Base-by-base conservation (phyloP, 2,888 invertebrate species). In the Ennomos quercinarius region DNA sequence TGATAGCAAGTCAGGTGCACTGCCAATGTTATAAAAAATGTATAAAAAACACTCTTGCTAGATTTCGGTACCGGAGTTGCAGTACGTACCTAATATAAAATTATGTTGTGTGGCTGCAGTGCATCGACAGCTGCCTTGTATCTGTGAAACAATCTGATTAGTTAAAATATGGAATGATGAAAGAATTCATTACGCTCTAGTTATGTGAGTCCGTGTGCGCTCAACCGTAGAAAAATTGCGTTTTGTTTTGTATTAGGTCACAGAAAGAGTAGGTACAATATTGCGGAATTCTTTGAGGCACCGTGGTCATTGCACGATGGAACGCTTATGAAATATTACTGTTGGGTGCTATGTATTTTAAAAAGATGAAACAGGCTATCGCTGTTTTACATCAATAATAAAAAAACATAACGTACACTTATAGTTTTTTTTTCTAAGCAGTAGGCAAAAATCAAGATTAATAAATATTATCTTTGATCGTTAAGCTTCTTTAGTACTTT, bases 151-250 rank as follows among this genome's bases (percentile, higher is more conserved):
- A 75, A 77, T 69, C 73, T 70, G 67, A 74, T 77, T 76, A 72
- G 70, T 67, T 76, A 71, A n/a, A n/a, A n/a, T n/a, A 71, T 73
- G 67, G 66, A 70, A 68, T 71, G 63, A 74, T 76, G 71, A 69
- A 71, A 68, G 71, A 77, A 82, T 83, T 84, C 80, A 80, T 80
- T 84, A 84, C 84, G 87, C 85, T 84, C 86, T 74, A 85, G 75
- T 86, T 84, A 74, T 77, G 78, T 72, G 71, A 74, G 74, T 72
- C 71, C 74, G 74, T 81, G 84, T 76, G 83, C 83, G 80, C 75
- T 83, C 79, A 77, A 71, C 77, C 85, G 83, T 75, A 72, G 57
- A 68, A 78, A 76, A 70, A 76, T 82, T 79, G 77, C 80, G 72
- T 72, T 67, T 63, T 72, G 64, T 70, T 74, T 75, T 66, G 61